Evolutionary conservation across 92 coral and sea anemone species (phyloP).

Genomic region (Phenganax subtilis): DNA sequence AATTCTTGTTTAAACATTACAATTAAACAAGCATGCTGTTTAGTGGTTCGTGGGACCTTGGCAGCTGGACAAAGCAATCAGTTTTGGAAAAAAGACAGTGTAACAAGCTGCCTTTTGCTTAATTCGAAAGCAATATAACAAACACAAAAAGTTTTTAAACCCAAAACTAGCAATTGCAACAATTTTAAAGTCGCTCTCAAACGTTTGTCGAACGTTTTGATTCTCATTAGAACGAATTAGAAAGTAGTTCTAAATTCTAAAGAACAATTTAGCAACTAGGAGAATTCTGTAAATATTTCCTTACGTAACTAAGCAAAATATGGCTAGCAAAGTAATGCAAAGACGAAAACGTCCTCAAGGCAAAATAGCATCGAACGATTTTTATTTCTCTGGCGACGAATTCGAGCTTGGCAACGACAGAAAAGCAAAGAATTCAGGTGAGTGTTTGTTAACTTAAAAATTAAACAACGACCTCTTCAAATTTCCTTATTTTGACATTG

Average conservation of each 20-base stretch:
- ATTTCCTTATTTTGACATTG: background rate
- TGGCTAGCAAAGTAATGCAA: conserved; percentile 12
- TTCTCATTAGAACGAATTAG: background rate
- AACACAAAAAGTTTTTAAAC: background rate
- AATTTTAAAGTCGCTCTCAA: background rate
- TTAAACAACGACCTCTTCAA: conserved; percentile 18
- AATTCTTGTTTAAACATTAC: conserved; percentile 12
- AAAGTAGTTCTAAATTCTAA: background rate
- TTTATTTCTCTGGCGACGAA: conserved; percentile 36
- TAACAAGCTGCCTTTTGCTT: background rate
- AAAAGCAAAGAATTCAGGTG: conserved; percentile 26
- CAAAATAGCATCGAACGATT: conserved; percentile 14
- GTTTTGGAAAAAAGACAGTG: conserved; percentile 5
- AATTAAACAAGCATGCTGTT: conserved; percentile 22
- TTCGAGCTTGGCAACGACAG: conserved; percentile 22
- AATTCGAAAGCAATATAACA: background rate
- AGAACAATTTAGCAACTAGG: background rate
- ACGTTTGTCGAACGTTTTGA: background rate
- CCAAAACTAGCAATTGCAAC: background rate
- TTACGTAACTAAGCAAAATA: background rate
- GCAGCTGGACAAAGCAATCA: conserved; percentile 15
- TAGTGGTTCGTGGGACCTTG: background rate
- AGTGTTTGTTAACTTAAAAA: background rate
- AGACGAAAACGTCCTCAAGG: conserved; percentile 23
- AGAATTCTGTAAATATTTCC: conserved; percentile 10